These are phyloP conservation scores for Epizoanthus fatuus DNA, from an alignment of 92 coral and sea anemone species.

Conservation along the genomic window DNA sequence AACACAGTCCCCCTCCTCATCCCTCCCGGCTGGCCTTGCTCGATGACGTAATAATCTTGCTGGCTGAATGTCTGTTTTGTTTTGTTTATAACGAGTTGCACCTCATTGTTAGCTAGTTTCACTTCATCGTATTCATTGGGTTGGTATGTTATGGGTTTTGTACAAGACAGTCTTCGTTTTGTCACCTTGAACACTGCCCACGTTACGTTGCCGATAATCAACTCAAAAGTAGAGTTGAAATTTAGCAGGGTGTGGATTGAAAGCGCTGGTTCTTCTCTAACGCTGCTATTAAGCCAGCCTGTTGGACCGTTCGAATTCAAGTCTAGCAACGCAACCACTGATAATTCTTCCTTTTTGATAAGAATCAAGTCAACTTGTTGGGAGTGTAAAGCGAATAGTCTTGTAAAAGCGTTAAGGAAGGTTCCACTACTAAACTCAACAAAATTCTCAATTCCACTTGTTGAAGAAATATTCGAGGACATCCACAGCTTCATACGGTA, in stretches of 20 bases:
- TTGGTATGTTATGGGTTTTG: background rate
- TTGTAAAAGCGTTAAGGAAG: constrained; percentile 47
- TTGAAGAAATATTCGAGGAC: constrained; percentile 24
- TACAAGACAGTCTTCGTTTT: constrained; percentile 67
- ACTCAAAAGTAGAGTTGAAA: constrained; percentile 65
- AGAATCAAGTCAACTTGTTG: background rate
- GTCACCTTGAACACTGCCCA: constrained; percentile 83
- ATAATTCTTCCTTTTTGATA: constrained; percentile 3
- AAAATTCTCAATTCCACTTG: background rate
- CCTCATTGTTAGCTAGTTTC: background rate
- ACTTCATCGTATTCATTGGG: background rate
- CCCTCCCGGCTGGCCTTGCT: background rate
- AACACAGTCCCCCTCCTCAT: background rate
- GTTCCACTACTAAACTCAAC: constrained; percentile 15
- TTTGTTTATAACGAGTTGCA: background rate
- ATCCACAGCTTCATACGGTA: constrained; percentile 76
- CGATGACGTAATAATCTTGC: constrained; percentile 2
- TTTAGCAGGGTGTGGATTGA: constrained; percentile 43
- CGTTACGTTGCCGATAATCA: constrained; percentile 38
- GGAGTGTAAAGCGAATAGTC: constrained; percentile 30
- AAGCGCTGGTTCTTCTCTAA: background rate
- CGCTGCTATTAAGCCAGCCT: background rate
- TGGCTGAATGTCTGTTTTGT: background rate
- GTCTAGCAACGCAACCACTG: background rate
- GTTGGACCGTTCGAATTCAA: background rate